A percentile compares a stretch with the other conserved stretches of the same genome.
Conservation (phyloP, 2,797 vertebrate genomes). For the Pipistrellus pygmaeus region DNA sequence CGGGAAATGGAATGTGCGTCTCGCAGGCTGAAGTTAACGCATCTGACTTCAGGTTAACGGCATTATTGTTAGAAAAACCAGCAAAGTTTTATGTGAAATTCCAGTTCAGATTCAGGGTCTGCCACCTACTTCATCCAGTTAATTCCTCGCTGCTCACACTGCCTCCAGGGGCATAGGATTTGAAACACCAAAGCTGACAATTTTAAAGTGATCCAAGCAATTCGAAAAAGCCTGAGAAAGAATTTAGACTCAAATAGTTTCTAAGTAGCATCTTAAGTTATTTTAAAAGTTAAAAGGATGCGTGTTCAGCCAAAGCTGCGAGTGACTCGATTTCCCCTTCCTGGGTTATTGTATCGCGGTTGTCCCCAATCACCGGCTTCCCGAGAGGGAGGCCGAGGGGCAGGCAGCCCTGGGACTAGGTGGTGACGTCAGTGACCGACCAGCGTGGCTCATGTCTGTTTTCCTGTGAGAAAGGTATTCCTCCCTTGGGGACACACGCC, state of each 20-base stretch:
- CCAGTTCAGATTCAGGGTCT: conserved; percentile 72
- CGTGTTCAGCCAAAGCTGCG: not conserved
- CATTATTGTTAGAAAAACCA: conserved; percentile 76
- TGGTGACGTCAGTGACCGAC: not conserved
- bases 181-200: not conserved
- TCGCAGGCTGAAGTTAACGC: conserved; percentile 67
- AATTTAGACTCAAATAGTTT: not conserved
- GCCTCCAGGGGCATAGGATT: conserved; percentile 71
- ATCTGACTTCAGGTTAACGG: conserved; percentile 60
- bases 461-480: not conserved
- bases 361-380: not conserved
- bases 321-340: not conserved
- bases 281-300: not conserved
- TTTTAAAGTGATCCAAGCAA: conserved; percentile 30
- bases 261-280: not conserved
- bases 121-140: conserved; percentile 70
- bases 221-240: not conserved
- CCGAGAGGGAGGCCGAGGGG: not conserved
- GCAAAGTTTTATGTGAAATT: conserved; percentile 74
- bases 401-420: not conserved
- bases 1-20: conserved; percentile 74
- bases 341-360: not conserved
- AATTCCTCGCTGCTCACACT: conserved; percentile 9
- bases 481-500: not conserved
- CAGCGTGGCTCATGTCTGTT: not conserved